Evolutionary conservation across 2,888 invertebrate species (phyloP), one percentile per base, ranked within the genome.

Genomic region (Apodemia mormo): DNA sequence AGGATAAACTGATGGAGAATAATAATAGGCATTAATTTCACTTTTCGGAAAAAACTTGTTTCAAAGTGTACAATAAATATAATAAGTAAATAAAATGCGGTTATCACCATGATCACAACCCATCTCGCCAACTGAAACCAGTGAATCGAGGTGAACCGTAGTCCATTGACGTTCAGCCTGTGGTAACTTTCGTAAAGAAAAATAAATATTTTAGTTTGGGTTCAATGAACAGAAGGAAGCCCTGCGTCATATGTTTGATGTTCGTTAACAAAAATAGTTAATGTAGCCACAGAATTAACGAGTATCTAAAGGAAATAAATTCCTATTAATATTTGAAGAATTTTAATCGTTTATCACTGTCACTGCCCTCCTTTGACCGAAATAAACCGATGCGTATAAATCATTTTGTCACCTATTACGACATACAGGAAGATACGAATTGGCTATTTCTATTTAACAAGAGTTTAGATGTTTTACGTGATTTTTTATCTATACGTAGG

Each of bases 381-480:
- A 58, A 58, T 58, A 58, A 52, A 58, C 58, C n/a, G n/a, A 5
- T 29, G 22, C 9, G 29, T 30, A 30, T 58, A 30, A 58, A 58
- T 58, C 58, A 58, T 58, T 22, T 30, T 52, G 52, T 52, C n/a
- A 52, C 52, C 4, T 58, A 29, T 58, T 58, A 30, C 58, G 30
- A 58, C 29, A 58, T 30, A 58, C 58, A 58, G 58, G 58, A 58
- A 58, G 9, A 58, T 29, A 58, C 30, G 58, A 58, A 58, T 3
- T 30, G 29, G 6, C 30, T 58, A 58, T 58, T 58, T 58, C 58
- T 22, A 22, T 22, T 22, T 58, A 3, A 22, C 58, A 29, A 29
- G 22, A 3, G 22, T 43, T 43, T n/a, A n/a, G 8, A 54, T 56
- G 3, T 29, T 56, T 56, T 29, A 56, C 10, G 56, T 10, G 56